These are phyloP conservation scores for Drosophila rellima DNA, from an alignment of 2,888 invertebrate genomes.

Conservation along the genomic window DNA sequence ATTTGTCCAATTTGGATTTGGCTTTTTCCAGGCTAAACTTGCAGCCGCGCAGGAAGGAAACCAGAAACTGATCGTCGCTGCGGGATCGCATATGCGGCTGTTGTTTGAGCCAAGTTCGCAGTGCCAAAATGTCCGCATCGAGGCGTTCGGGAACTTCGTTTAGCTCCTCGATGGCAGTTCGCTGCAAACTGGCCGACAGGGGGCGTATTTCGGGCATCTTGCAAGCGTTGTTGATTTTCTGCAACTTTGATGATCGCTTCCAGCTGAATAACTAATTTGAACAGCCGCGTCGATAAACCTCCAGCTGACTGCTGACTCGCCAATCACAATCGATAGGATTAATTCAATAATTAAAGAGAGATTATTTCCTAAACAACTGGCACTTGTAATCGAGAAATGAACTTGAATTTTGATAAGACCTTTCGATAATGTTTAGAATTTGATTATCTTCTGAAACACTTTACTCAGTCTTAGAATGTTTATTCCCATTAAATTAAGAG, in stretches of 20 bases:
- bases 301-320: neutral
- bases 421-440: neutral
- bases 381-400: neutral
- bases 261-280: constrained; percentile 12
- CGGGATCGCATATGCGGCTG: constrained; percentile 85
- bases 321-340: constrained; percentile 24
- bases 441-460: neutral
- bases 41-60: constrained; percentile 86
- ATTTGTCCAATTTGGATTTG: constrained; percentile 87
- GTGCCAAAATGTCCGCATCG: constrained; percentile 79
- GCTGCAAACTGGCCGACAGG: constrained; percentile 67
- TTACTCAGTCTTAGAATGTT: neutral
- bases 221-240: constrained; percentile 21
- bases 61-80: constrained; percentile 86
- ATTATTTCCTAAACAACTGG: neutral
- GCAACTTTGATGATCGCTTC: constrained; percentile 11
- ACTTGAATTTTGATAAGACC: constrained; percentile 1
- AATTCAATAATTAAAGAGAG: neutral
- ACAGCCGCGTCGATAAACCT: neutral
- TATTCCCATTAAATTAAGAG: neutral
- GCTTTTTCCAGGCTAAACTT: constrained; percentile 87
- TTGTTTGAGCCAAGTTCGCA: constrained; percentile 86
- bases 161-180: constrained; percentile 85
- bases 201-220: constrained; percentile 70
- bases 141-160: constrained; percentile 85